Conservation (phyloP, 1,140 invertebrate species). For the Geopemphigus sp. region DNA sequence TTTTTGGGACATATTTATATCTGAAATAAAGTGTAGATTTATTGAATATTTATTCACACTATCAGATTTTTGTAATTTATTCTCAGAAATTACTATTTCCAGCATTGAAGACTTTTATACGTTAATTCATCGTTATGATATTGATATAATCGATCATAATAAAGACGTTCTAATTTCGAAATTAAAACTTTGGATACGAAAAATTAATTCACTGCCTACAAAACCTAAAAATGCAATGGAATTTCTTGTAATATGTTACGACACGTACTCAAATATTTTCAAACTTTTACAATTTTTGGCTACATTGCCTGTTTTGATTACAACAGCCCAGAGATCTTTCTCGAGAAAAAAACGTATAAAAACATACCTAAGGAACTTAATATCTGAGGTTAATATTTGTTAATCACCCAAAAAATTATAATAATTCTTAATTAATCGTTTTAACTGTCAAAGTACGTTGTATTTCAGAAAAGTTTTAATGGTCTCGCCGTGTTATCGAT, state of each 20-base stretch:
- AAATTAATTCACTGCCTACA: not conserved
- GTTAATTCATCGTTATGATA: not conserved
- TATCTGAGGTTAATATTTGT: no score
- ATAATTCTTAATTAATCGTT: not conserved
- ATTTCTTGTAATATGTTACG: not conserved
- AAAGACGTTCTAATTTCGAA: slow-evolving; percentile 1
- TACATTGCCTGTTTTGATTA: no score
- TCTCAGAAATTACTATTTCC: slow-evolving; percentile 3
- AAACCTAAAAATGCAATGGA: not conserved
- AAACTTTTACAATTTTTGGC: not conserved
- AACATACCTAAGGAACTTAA: no score
- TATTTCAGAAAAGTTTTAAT: no score
- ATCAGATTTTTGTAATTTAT: slow-evolving; percentile 5
- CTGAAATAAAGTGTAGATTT: slow-evolving; percentile 14
- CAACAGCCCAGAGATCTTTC: no score
- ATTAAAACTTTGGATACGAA: not conserved
- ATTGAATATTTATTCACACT: not conserved
- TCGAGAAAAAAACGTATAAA: no score
- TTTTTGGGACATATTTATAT: not conserved
- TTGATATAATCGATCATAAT: not conserved
- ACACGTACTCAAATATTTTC: not conserved
- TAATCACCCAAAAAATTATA: not conserved
- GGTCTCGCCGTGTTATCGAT: no score
- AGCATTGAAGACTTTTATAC: not conserved
- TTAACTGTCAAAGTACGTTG: no score